Percentiles rank a stretch among this genome's conserved stretches.
phyloP scores from a whole-genome alignment of 1,140 invertebrate species.

The Eufriesea mexicana region DNA sequence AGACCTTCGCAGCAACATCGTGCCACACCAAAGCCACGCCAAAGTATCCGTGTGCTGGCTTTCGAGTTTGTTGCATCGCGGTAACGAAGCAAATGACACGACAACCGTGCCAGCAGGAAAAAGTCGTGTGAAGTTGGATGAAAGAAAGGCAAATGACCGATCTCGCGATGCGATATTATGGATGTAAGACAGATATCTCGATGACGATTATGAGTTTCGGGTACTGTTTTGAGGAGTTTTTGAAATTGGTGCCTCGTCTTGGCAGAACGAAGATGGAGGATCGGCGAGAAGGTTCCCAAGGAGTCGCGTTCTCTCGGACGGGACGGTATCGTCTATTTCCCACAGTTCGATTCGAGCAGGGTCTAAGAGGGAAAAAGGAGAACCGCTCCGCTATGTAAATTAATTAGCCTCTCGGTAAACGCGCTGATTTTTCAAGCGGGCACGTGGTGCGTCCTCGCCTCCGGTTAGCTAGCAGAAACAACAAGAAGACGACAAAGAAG shows the following conservation, averaged over 20 bases:
- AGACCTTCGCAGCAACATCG: too few relatives aligned
- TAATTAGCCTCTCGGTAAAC: conserved; percentile 78
- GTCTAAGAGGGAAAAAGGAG: background rate
- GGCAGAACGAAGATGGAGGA: too few relatives aligned
- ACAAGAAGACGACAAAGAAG: conserved; percentile 34
- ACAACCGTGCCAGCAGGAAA: background rate
- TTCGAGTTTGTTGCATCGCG: too few relatives aligned
- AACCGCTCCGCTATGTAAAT: conserved; percentile 76
- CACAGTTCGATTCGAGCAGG: background rate
- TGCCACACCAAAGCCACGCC: too few relatives aligned
- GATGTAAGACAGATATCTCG: background rate
- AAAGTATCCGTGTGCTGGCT: too few relatives aligned
- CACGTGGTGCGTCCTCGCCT: conserved; percentile 64
- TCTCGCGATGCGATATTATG: background rate
- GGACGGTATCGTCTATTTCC: conserved; percentile 15
- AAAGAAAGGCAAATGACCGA: background rate
- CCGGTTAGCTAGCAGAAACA: conserved; percentile 37
- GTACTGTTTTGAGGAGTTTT: too few relatives aligned
- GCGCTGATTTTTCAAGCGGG: conserved; percentile 75
- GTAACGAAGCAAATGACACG: background rate
- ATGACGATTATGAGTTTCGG: too few relatives aligned
- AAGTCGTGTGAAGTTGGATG: too few relatives aligned
- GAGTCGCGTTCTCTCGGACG: background rate
- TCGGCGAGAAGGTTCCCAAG: background rate
- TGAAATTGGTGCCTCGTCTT: too few relatives aligned